Base-by-base conservation (phyloP, 2,113 vertebrate species). In the Festucalex cinctus region DNA sequence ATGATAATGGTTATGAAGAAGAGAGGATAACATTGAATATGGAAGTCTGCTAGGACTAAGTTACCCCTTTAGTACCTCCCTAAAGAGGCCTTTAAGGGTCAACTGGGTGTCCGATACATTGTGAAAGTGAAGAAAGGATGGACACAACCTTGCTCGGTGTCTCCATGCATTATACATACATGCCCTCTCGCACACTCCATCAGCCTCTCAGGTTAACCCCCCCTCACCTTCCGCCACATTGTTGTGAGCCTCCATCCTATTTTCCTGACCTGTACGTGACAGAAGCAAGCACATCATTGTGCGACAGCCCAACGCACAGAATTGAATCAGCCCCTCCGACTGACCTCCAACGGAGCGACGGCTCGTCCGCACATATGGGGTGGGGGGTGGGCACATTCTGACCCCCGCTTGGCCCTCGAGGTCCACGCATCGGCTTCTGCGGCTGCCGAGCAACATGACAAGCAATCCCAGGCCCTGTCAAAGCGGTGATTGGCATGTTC, bases 271-370 rank as follows among this genome's bases (percentile, higher is more conserved):
- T 89, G 83, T 83, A 77, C 79, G 78, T 76, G 89, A 90, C 85
- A 88, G 86, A 91, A 89, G 88, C 89, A 83, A 82, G 76, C 86
- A 85, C 85, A 84, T 90, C 91, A 92, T 92, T 88, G 91, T 74
- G 70, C 63, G 24, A 69, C 71, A 73, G 72, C 84, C 82, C 79
- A 86, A 87, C 85, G 78, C 70, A 76, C 78, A 88, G 89, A 91
- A 92, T 92, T 91, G 89, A 74, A 90, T 92, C 90, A 88, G 26
- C 16, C 90, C 90, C 82, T 85, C 86, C 76, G 19, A 49, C 66
- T 90, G 91, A 91, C 90, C 90, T 86, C 78, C 82, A 3, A 66
- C 66, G 67, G 71, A 79, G 82, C 73, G 43, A 78, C 68, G 81
- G 71, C 82, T 80, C 68, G 80, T 71, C 82, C 80, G 73, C 66